These are phyloP conservation scores for Cheilosia urbana DNA, from an alignment of 2,888 invertebrate genomes.

Conservation along the genomic window DNA sequence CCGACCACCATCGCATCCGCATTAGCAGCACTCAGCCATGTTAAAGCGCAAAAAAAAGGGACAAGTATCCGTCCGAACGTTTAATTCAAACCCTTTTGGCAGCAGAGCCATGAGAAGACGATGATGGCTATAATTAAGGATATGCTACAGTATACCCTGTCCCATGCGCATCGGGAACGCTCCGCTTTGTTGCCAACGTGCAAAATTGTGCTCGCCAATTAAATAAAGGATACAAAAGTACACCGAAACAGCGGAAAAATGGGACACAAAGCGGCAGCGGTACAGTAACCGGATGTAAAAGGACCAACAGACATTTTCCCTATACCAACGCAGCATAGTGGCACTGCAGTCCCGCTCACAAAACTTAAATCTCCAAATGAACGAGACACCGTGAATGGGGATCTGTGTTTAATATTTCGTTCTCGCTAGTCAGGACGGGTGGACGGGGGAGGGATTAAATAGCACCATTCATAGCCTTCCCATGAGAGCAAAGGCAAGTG, in stretches of 20 bases:
- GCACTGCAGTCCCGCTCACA: slow-evolving; percentile 39
- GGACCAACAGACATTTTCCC: slow-evolving; percentile 48
- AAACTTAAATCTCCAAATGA: slow-evolving; percentile 61
- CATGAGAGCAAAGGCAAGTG: not conserved
- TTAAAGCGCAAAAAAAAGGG: slow-evolving; percentile 30
- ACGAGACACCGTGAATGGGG: slow-evolving; percentile 48
- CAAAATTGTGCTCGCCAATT: slow-evolving; percentile 53
- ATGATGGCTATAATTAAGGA: slow-evolving; percentile 64
- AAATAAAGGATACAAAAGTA: slow-evolving; percentile 41
- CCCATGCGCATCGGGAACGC: slow-evolving; percentile 34
- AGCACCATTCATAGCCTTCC: slow-evolving; percentile 23
- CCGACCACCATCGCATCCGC: slow-evolving; percentile 33
- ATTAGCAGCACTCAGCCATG: slow-evolving; percentile 46
- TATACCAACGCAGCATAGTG: slow-evolving; percentile 13
- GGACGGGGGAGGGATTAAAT: slow-evolving; percentile 20
- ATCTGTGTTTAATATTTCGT: slow-evolving; percentile 46
- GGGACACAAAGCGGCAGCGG: slow-evolving; percentile 28
- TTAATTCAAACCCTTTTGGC: slow-evolving; percentile 65
- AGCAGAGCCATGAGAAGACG: slow-evolving; percentile 50
- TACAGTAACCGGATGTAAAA: slow-evolving; percentile 53
- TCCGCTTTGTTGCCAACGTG: slow-evolving; percentile 55
- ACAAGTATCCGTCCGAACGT: slow-evolving; percentile 60
- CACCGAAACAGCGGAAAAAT: slow-evolving; percentile 33
- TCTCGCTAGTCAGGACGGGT: slow-evolving; percentile 5
- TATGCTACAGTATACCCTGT: slow-evolving; percentile 44